phyloP scores from a whole-genome alignment of 1,140 invertebrate species.

The Formica selysi region DNA sequence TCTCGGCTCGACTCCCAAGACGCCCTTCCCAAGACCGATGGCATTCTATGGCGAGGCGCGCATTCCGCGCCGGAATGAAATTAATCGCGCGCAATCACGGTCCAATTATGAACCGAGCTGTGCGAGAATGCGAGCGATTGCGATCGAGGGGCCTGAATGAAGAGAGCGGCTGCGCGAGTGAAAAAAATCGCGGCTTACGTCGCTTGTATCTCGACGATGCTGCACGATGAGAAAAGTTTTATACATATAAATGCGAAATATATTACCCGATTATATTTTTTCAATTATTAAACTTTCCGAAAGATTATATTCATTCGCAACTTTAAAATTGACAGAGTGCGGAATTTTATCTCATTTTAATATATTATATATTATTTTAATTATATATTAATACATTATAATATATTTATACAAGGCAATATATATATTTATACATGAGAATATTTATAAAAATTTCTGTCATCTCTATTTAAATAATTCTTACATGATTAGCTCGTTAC shows the following conservation, averaged over 20 bases:
- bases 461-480: neutral
- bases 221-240: neutral
- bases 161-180: neutral
- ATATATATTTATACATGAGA: too few relatives aligned
- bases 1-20: conserved; percentile 9
- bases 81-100: conserved; percentile 61
- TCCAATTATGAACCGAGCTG: conserved; percentile 42
- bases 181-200: neutral
- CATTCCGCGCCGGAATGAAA: conserved; percentile 48
- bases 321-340: too few relatives aligned
- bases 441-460: neutral
- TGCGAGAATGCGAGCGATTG: conserved; percentile 37
- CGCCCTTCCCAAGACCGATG: conserved; percentile 44
- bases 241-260: neutral
- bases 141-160: neutral
- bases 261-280: too few relatives aligned
- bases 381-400: too few relatives aligned
- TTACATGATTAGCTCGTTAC: neutral
- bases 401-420: too few relatives aligned
- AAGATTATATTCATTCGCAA: too few relatives aligned
- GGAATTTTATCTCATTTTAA: too few relatives aligned
- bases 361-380: too few relatives aligned
- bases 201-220: conserved; percentile 4
- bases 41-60: conserved; percentile 28
- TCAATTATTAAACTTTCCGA: too few relatives aligned